Evolutionary conservation across 2,888 invertebrate genomes (phyloP).

Genomic region (Brenthis ino): DNA sequence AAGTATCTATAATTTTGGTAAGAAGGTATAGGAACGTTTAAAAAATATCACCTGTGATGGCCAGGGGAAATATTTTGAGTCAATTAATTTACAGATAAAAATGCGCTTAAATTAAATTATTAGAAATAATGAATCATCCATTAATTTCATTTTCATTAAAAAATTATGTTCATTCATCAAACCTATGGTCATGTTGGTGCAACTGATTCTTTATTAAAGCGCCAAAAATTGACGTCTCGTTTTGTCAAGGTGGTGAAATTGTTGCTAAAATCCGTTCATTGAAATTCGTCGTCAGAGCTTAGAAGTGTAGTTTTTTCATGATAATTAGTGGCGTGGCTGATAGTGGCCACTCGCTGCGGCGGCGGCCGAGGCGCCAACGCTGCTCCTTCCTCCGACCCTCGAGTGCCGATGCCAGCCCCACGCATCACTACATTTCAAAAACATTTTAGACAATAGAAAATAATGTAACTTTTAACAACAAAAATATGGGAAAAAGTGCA

Average conservation of each 20-base stretch:
- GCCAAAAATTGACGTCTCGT: slow-evolving; percentile 6
- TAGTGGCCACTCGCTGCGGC: slow-evolving; percentile 89
- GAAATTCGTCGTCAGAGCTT: slow-evolving; percentile 97
- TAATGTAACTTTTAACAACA: background rate
- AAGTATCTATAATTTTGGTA: slow-evolving; percentile 5
- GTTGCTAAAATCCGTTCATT: slow-evolving; percentile 76
- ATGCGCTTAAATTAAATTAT: background rate
- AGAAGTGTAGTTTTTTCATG: slow-evolving; percentile 98
- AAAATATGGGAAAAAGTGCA: background rate
- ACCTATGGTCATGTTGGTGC: background rate
- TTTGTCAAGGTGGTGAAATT: slow-evolving; percentile 1
- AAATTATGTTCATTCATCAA: slow-evolving; percentile 3
- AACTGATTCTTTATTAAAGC: background rate
- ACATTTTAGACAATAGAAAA: background rate
- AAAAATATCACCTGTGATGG: slow-evolving; percentile 1
- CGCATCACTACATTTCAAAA: slow-evolving; percentile 64
- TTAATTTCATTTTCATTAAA: background rate
- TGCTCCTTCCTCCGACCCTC: slow-evolving; percentile 71
- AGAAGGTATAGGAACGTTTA: slow-evolving; percentile 20
- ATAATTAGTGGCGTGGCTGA: slow-evolving; percentile 88
- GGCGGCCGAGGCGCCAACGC: slow-evolving; percentile 83
- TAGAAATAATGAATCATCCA: background rate
- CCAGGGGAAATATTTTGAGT: slow-evolving; percentile 3
- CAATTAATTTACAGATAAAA: background rate
- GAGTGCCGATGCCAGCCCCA: slow-evolving; percentile 59